phyloP scores from a whole-genome alignment of 2,113 vertebrate species.

The Microcebus lehilahytsara region DNA sequence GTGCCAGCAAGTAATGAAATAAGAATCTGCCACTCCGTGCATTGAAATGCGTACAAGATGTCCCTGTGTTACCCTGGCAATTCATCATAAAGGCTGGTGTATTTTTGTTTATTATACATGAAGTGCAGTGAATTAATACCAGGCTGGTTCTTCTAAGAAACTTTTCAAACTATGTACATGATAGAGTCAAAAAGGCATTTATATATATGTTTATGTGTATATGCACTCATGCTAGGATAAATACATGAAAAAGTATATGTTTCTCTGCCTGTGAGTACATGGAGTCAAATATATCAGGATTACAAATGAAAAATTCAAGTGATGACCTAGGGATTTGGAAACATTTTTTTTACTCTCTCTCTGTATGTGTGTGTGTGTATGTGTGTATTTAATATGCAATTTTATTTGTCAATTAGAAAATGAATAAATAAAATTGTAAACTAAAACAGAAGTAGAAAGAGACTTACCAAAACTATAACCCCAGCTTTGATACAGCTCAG shows the following conservation, averaged over 20 bases:
- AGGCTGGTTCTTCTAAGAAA: slow-evolving; percentile 91
- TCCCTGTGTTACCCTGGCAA: slow-evolving; percentile 92
- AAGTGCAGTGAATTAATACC: slow-evolving; percentile 94
- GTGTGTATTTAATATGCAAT: background rate
- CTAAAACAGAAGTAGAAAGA: background rate
- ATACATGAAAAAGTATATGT: background rate
- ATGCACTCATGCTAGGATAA: background rate
- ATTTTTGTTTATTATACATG: slow-evolving; percentile 96
- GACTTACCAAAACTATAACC: background rate
- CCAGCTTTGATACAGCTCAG: background rate
- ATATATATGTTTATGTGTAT: slow-evolving; percentile 5
- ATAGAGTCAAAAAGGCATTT: slow-evolving; percentile 74
- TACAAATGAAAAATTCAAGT: slow-evolving; percentile 49
- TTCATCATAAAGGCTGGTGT: slow-evolving; percentile 93
- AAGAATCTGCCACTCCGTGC: slow-evolving; percentile 93
- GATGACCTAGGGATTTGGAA: background rate
- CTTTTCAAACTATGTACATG: slow-evolving; percentile 83
- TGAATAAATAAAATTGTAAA: background rate
- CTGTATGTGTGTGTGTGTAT: too few relatives aligned
- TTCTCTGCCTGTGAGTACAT: slow-evolving; percentile 22
- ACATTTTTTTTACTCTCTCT: background rate
- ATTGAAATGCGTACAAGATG: slow-evolving; percentile 98
- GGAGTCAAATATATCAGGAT: slow-evolving; percentile 2
- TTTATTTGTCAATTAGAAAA: background rate
- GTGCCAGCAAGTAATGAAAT: slow-evolving; percentile 94